Evolutionary conservation across 2,113 vertebrate genomes (phyloP).

Genomic region (Gymnocephalus cernua): DNA sequence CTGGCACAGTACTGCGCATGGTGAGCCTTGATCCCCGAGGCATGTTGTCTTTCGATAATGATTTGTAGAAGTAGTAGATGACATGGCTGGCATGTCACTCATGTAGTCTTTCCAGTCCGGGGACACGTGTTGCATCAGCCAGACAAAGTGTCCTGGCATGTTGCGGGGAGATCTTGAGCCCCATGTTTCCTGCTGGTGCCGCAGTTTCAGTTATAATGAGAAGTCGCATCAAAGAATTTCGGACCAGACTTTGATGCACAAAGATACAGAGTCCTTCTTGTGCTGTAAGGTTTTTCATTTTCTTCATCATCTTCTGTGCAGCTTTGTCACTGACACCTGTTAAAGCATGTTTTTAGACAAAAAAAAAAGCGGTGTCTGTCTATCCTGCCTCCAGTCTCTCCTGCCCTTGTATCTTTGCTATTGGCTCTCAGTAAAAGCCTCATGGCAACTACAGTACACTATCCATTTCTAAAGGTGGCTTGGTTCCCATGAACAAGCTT

Average conservation of each 20-base stretch:
- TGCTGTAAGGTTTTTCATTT: neutral
- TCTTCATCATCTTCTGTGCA: neutral
- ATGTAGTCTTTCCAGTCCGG: slow-evolving; percentile 35
- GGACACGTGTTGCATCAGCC: slow-evolving; percentile 37
- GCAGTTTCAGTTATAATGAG: slow-evolving; percentile 14
- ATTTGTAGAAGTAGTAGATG: slow-evolving; percentile 14
- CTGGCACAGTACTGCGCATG: neutral
- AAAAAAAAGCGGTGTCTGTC: slow-evolving; percentile 11
- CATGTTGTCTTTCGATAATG: slow-evolving; percentile 27
- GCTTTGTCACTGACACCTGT: slow-evolving; percentile 43
- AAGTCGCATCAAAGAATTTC: slow-evolving; percentile 12
- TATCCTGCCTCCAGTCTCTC: neutral
- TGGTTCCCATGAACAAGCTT: slow-evolving; percentile 40
- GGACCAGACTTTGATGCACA: slow-evolving; percentile 10
- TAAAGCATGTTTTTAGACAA: slow-evolving; percentile 51
- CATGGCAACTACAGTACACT: slow-evolving; percentile 11
- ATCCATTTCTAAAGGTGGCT: slow-evolving; percentile 62
- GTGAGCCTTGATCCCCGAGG: slow-evolving; percentile 17
- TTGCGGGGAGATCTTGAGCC: slow-evolving; percentile 18
- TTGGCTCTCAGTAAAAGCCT: slow-evolving; percentile 42
- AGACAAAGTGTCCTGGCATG: slow-evolving; percentile 5
- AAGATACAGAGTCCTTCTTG: neutral
- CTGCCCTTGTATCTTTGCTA: slow-evolving; percentile 7
- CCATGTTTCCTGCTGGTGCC: slow-evolving; percentile 7
- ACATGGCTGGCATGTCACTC: slow-evolving; percentile 16